A percentile compares a stretch with the other conserved stretches of the same genome.
Evolutionary conservation across 1,140 invertebrate species (phyloP).

Genomic region (Polypedilum vanderplanki): DNA sequence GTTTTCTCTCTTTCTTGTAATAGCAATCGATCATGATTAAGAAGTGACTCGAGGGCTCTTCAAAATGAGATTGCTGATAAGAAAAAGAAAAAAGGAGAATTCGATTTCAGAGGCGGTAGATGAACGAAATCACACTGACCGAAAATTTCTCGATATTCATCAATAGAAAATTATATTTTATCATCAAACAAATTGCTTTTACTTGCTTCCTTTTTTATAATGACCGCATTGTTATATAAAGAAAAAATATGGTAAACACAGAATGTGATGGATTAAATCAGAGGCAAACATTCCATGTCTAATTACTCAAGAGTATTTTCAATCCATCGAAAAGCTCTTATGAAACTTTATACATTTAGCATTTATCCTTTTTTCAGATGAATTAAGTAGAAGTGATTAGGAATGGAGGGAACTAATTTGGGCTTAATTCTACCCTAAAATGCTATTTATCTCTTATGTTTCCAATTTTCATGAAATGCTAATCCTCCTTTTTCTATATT

Average conservation of each 20-base stretch:
- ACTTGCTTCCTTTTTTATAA: neutral
- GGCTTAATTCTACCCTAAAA: neutral
- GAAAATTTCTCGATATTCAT: neutral
- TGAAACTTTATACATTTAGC: too few relatives aligned
- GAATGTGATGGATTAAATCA: neutral
- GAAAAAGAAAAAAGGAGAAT: neutral
- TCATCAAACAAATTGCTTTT: conserved; percentile 6
- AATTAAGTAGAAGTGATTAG: neutral
- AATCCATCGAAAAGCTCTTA: too few relatives aligned
- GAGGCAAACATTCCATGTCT: neutral
- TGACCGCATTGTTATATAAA: neutral
- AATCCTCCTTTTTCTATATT: too few relatives aligned
- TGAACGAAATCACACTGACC: neutral
- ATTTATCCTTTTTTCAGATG: too few relatives aligned
- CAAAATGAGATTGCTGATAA: neutral
- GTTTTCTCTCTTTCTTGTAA: neutral
- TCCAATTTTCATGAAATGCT: too few relatives aligned
- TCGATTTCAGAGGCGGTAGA: neutral
- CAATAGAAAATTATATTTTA: neutral
- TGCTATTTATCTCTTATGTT: neutral
- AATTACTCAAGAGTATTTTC: neutral
- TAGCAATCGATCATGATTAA: conserved; percentile 1
- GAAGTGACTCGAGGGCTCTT: neutral
- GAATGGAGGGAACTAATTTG: neutral
- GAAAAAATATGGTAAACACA: neutral